Conservation (phyloP, 2,888 invertebrate genomes). For the Alcis repandata region DNA sequence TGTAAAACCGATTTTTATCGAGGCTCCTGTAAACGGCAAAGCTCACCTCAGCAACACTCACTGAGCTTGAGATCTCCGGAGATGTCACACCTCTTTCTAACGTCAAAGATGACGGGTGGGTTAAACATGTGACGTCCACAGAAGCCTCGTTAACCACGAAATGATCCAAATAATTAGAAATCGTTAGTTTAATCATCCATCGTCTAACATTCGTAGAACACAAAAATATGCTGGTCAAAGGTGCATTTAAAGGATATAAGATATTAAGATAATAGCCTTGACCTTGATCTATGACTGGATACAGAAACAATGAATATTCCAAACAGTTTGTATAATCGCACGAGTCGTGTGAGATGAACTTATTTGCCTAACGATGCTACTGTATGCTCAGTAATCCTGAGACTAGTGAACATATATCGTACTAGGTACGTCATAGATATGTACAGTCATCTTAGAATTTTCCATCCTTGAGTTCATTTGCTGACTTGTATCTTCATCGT, state of each 20-base stretch:
- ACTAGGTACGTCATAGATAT: not conserved
- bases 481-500: too few species aligned
- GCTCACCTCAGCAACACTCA: too few species aligned
- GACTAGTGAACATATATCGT: not conserved
- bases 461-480: not conserved
- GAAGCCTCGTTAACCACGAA: too few species aligned
- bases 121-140: too few species aligned
- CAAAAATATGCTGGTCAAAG: constrained; percentile 43
- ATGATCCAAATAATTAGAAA: too few species aligned
- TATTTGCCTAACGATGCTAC: constrained; percentile 25
- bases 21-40: too few species aligned
- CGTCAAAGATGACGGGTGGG: too few species aligned
- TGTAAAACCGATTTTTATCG: too few species aligned
- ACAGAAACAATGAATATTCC: constrained; percentile 38
- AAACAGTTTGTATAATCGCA: constrained; percentile 8
- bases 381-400: constrained; percentile 7
- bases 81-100: too few species aligned
- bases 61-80: too few species aligned
- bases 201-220: not conserved
- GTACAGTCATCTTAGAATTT: not conserved
- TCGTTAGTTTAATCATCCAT: not conserved
- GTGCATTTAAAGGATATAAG: constrained; percentile 57
- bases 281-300: constrained; percentile 55
- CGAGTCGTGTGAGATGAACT: constrained; percentile 5
- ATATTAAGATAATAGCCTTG: constrained; percentile 64